Evolutionary conservation across 2,888 invertebrate genomes (phyloP).

Genomic region (Apantesis nais): DNA sequence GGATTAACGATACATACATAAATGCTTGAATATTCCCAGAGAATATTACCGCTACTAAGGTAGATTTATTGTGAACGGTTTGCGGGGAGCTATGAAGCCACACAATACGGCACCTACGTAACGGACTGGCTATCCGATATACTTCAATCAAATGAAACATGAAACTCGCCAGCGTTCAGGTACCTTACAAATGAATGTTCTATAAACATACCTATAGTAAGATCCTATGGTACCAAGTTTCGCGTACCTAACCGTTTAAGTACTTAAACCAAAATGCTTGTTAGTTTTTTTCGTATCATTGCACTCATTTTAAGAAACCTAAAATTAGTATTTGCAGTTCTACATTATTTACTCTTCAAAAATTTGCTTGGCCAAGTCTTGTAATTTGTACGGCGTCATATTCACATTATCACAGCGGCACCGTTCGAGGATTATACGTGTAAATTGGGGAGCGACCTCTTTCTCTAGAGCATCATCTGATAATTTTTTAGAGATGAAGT

Average conservation of each 20-base stretch:
- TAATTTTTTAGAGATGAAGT: conserved; percentile 35
- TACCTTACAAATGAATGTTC: conserved; percentile 41
- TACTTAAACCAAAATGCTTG: not conserved
- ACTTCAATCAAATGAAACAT: conserved; percentile 72
- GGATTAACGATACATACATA: conserved; percentile 15
- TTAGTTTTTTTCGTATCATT: not conserved
- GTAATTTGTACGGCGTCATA: conserved; percentile 50
- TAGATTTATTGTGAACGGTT: conserved; percentile 48
- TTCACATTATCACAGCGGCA: conserved; percentile 58
- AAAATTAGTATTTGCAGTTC: not conserved
- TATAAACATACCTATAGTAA: conserved; percentile 23
- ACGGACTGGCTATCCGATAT: conserved; percentile 70
- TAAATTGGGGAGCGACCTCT: conserved; percentile 24
- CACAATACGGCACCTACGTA: conserved; percentile 68
- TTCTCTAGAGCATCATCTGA: conserved; percentile 31
- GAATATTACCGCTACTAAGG: conserved; percentile 39
- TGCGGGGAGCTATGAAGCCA: conserved; percentile 74
- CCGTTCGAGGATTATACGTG: conserved; percentile 50
- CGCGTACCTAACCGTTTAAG: not conserved
- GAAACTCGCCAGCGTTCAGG: conserved; percentile 56
- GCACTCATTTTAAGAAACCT: not conserved
- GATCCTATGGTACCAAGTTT: not conserved
- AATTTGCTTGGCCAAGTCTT: conserved; percentile 15
- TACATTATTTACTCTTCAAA: not conserved
- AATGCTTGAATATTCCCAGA: conserved; percentile 29